Conservation (phyloP, 2,797 vertebrate species). For the Microctenopoma steveboyesi region DNA sequence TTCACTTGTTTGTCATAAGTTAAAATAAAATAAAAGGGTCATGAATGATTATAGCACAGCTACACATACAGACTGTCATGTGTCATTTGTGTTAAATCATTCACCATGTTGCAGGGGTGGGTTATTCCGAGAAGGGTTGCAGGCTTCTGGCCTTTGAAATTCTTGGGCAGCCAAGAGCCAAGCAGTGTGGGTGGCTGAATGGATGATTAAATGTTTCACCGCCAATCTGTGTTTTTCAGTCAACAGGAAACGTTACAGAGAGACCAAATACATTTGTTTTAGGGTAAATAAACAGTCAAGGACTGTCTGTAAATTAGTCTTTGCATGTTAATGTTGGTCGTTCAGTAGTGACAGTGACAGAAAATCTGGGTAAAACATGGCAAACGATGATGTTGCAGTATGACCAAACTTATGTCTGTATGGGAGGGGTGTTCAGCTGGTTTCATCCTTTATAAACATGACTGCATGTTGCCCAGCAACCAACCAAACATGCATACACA, state of each 20-base stretch:
- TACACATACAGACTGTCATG: too few species aligned
- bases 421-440: slow-evolving; percentile 31
- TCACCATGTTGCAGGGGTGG: background rate
- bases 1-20: background rate
- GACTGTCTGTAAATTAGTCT: background rate
- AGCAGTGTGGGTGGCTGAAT: slow-evolving; percentile 7
- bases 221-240: slow-evolving; percentile 5
- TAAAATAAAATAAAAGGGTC: too few species aligned
- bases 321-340: background rate
- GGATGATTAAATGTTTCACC: too few species aligned
- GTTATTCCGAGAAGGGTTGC: background rate
- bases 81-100: background rate
- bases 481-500: slow-evolving; percentile 70
- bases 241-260: background rate
- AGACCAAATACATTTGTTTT: background rate
- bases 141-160: slow-evolving; percentile 12
- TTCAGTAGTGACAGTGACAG: background rate
- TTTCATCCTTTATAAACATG: slow-evolving; percentile 50
- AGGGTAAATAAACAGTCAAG: slow-evolving; percentile 3
- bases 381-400: slow-evolving; percentile 10
- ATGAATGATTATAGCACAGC: too few species aligned
- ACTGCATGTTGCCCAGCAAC: slow-evolving; percentile 67
- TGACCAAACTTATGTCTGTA: slow-evolving; percentile 11
- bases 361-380: background rate
- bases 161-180: slow-evolving; percentile 6